Conservation (phyloP, 2,113 vertebrate genomes). For the Camelus dromedarius region DNA sequence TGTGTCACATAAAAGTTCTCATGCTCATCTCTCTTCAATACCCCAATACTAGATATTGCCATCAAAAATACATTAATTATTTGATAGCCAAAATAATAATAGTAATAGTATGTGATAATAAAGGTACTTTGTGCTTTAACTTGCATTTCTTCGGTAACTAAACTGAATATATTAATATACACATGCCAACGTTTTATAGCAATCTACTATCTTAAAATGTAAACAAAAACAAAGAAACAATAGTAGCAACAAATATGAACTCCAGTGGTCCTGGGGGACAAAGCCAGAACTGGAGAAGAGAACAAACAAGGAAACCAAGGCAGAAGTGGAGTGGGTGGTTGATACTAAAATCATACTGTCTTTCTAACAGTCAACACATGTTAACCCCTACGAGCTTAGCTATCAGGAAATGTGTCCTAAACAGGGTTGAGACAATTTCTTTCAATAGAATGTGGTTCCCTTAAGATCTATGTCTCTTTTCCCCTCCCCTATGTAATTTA, state of each 20-base stretch:
- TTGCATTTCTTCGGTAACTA: neutral
- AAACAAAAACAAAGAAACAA: constrained; percentile 35
- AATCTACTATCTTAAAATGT: neutral
- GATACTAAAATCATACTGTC: neutral
- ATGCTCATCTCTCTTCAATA: neutral
- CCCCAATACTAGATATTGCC: neutral
- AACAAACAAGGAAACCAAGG: neutral
- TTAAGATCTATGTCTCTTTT: neutral
- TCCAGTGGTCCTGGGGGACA: neutral
- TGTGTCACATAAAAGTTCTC: neutral
- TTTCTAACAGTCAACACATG: neutral
- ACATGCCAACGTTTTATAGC: neutral
- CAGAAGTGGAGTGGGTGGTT: neutral
- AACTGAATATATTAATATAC: neutral
- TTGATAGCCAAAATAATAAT: neutral
- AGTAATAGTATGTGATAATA: neutral
- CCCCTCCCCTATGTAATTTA: neutral
- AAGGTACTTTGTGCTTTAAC: neutral
- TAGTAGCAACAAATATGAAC: neutral
- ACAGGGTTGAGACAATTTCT: neutral
- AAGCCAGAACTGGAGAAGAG: neutral
- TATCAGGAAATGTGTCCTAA: neutral
- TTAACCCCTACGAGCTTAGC: neutral
- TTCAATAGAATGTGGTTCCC: neutral
- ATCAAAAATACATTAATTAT: neutral